Percentiles rank a stretch among this genome's conserved stretches.
phyloP scores from a whole-genome alignment of 2,888 invertebrate genomes.

The Acleris literana region DNA sequence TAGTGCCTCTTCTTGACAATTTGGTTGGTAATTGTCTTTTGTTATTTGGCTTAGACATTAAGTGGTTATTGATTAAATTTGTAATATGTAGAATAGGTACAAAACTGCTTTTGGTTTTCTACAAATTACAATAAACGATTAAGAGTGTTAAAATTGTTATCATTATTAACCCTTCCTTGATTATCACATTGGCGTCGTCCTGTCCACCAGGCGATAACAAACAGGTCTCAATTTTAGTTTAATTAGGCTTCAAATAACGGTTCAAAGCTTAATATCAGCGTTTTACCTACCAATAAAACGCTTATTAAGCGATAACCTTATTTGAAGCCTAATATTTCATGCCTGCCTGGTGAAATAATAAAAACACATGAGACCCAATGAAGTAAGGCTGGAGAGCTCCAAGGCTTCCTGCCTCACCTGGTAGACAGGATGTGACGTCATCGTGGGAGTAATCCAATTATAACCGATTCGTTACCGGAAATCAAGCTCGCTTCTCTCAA shows the following conservation, averaged over 20 bases:
- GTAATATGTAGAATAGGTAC: too few species aligned
- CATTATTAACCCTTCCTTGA: too few species aligned
- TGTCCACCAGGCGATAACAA: neutral
- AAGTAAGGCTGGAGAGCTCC: neutral
- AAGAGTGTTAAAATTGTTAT: too few species aligned
- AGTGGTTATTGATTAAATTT: too few species aligned
- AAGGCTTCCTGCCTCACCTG: neutral
- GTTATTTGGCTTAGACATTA: too few species aligned
- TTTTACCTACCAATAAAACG: slow-evolving; percentile 19
- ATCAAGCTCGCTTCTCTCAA: slow-evolving; percentile 3
- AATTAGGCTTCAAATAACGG: slow-evolving; percentile 13
- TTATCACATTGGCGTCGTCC: too few species aligned
- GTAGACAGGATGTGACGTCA: neutral
- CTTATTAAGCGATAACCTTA: slow-evolving; percentile 9
- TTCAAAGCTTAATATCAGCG: slow-evolving; percentile 6
- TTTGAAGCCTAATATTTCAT: too few species aligned
- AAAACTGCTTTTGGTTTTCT: too few species aligned
- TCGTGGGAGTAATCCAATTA: neutral
- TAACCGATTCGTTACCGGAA: neutral
- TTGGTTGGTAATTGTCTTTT: too few species aligned
- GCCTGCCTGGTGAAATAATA: too few species aligned
- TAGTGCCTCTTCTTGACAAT: too few species aligned
- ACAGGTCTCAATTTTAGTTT: slow-evolving; percentile 5
- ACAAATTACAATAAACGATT: too few species aligned
- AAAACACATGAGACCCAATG: neutral